Base-by-base conservation (phyloP, 2,797 vertebrate genomes). In the Sebastes trivittatus region DNA sequence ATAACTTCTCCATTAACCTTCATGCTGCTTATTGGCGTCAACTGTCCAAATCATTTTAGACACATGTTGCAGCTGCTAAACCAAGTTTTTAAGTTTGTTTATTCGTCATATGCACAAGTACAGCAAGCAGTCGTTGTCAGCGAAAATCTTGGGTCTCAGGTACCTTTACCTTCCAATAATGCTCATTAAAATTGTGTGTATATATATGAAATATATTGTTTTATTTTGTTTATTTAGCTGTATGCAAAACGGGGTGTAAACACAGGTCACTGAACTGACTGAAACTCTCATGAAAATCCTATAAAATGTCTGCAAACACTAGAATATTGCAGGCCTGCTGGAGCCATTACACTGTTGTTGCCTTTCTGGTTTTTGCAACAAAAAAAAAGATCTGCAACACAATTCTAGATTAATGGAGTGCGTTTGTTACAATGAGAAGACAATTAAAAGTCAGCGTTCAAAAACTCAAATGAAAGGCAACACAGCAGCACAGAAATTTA, bases 241-340 rank as follows among this genome's bases (percentile, higher is more conserved):
- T 29, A 1, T 54, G 32, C n/a, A 61, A 75, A 56, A 62, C 11
- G 8, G 20, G 4, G 4, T 27, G 18, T 2, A 60, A 56, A 75
- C 29, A 78, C 71, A 8, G 46, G 46, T 52, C 46, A 88, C 66
- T 75, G 75, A 88, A 52, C 56, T 71, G 64, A 87, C 70, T 80
- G 72, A 54, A 84, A 49, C 22, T 11, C 71, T 82, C 77, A 56
- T 71, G 49, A 25, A 67, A 49, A 64, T 3, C n/a, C 10, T 18
- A 14, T 5, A 23, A 30, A 16, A 64, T 29, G 4, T 75, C 9
- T 54, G 72, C 16, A 81, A 58, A 62, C 29, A 58, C 14, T 13
- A 63, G 29, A 69, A 65, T 16, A 42, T 9, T 25, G 9, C 63
- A 72, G 86, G 60, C 71, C 74, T 30, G 61, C 74, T 30, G 69